Base-by-base conservation (phyloP, 2,888 invertebrate species). In the Campoplex nolae region DNA sequence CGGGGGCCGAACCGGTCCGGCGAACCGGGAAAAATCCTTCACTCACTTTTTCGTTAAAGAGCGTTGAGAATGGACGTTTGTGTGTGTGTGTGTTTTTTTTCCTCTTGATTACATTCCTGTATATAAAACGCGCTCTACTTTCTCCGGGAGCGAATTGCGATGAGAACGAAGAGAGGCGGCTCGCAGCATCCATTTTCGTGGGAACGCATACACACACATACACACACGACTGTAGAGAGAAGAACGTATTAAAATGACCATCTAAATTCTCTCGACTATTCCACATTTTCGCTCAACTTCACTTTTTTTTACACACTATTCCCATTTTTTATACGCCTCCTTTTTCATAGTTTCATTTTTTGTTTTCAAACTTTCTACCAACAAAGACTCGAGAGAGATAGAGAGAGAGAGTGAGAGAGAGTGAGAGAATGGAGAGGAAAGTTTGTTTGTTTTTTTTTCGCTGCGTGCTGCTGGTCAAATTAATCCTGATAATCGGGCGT, bases 1-100 rank as follows among this genome's bases (percentile, higher is more conserved):
- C 73, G 80, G 68, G 23, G 23, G 51, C 3, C 56, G 35, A 78
- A 65, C 79, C 73, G 77, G 73, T 77, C 74, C 56, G 70, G 42
- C 54, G 75, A 71, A 76, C 62, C 87, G 62, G 71, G 54, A 65
- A 87, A 87, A 87, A 85, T 76, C 56, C 82, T 13, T 79, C 75
- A 62, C 56, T 67, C 76, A 73, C 65, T 79, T 85, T 83, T 87
- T 87, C 71, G 75, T 80, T 45, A 70, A 79, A 78, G 70, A 35
- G 11, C 62, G 45, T 48, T 38, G 77, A 13, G 18, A 38, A 32
- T 35, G 32, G 11, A 42, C 32, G 23, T 23, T 23, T 23, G 23
- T 23, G 23, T 23, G 23, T 23, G 23, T 23, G 23, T 23, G 23
- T 6, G 42, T 13, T 58, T 42, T 76, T 84, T 68, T 79, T 68